phyloP scores from a whole-genome alignment of 2,113 vertebrate species.

The Dasyurus viverrinus region DNA sequence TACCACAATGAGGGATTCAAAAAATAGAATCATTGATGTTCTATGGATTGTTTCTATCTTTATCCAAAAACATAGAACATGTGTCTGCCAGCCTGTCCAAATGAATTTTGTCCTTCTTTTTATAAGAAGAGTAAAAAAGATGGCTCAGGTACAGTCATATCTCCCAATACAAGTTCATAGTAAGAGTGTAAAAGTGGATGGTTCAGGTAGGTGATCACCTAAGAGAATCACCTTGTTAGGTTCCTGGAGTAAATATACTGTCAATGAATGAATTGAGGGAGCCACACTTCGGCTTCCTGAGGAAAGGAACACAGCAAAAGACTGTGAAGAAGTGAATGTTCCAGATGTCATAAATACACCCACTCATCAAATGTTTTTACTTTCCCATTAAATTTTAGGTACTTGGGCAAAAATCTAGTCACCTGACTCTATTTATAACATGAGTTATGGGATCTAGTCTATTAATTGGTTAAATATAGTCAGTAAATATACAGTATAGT shows the following conservation, averaged over 20 bases:
- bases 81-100: neutral
- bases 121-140: neutral
- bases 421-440: neutral
- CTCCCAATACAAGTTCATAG: neutral
- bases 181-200: neutral
- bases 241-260: neutral
- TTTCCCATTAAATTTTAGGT: neutral
- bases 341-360: accelerated
- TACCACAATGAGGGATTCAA: neutral
- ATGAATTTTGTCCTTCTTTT: neutral
- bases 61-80: neutral
- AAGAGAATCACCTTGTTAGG: neutral
- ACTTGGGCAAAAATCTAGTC: neutral
- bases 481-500: too few species aligned
- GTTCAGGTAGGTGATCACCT: neutral
- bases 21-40: neutral
- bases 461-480: neutral
- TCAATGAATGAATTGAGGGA: neutral
- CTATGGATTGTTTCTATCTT: neutral
- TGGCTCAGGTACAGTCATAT: neutral
- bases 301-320: neutral
- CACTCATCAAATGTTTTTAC: neutral
- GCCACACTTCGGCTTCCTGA: neutral
- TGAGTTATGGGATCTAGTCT: neutral
- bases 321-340: neutral